phyloP scores from a whole-genome alignment of 2,113 vertebrate genomes.

The Charadrius vociferus region DNA sequence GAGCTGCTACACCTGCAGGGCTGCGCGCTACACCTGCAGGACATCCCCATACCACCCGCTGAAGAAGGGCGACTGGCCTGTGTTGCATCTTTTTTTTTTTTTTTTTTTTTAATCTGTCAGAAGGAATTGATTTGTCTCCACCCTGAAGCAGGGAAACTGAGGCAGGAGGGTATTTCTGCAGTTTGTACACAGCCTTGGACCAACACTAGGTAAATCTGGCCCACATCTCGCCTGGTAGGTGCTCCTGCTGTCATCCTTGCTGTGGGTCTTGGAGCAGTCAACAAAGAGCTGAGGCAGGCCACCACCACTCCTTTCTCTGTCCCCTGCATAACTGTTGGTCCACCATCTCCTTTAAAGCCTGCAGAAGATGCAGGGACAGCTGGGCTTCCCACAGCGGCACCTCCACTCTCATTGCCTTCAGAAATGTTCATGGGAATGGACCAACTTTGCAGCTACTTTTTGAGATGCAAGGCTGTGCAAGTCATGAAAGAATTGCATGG shows the following conservation, averaged over 20 bases:
- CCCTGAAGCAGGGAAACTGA: not conserved
- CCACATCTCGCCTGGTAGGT: not conserved
- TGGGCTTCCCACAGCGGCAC: not conserved
- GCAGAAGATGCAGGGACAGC: not conserved
- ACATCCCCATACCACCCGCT: accelerated
- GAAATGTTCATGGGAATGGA: not conserved
- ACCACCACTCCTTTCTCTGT: not conserved
- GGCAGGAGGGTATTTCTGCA: not conserved
- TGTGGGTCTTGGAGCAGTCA: not conserved
- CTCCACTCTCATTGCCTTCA: not conserved
- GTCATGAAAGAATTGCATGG: not conserved
- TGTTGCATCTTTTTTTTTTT: not conserved
- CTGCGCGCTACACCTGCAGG: no score
- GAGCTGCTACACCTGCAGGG: not conserved
- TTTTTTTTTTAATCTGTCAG: not conserved
- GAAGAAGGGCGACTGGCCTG: accelerated
- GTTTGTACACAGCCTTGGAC: not conserved
- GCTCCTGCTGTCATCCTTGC: not conserved
- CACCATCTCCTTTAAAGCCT: not conserved
- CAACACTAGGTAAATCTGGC: not conserved
- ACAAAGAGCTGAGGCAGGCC: not conserved
- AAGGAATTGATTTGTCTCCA: not conserved
- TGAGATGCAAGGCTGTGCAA: not conserved
- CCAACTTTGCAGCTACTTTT: not conserved
- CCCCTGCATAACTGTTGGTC: not conserved